Evolutionary conservation across 2,113 vertebrate species (phyloP).

Genomic region (Garra rufa): DNA sequence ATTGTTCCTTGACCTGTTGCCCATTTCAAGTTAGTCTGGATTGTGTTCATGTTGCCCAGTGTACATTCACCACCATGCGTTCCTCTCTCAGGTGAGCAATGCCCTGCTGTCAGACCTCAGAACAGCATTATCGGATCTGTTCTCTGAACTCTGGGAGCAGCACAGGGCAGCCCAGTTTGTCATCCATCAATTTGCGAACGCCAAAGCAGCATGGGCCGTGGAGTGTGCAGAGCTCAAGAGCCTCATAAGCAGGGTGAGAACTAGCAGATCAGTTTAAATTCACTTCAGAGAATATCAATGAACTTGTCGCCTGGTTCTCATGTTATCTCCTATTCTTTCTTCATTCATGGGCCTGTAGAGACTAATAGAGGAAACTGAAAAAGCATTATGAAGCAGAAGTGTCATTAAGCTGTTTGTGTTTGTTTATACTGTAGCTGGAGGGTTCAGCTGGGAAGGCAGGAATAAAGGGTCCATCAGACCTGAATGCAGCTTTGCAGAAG

Average conservation of each 20-base stretch:
- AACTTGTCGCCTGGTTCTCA: neutral
- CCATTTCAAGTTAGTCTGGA: neutral
- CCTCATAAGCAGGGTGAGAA: conserved; percentile 77
- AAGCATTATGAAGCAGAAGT: neutral
- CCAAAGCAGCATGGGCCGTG: conserved; percentile 83
- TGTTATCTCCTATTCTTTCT: neutral
- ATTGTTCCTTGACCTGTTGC: neutral
- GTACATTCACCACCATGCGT: neutral
- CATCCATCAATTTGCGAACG: conserved; percentile 83
- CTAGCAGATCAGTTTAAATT: neutral
- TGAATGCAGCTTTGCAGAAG: conserved; percentile 78
- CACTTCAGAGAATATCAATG: neutral
- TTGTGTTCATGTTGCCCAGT: neutral
- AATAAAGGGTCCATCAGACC: conserved; percentile 66
- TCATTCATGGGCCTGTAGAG: neutral
- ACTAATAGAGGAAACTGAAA: neutral
- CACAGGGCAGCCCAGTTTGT: conserved; percentile 74
- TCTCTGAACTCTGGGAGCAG: conserved; percentile 83
- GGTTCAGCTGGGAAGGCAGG: conserved; percentile 76
- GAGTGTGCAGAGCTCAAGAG: conserved; percentile 82
- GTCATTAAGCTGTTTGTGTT: neutral
- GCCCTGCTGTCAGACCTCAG: conserved; percentile 81
- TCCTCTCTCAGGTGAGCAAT: conserved; percentile 66
- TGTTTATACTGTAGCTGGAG: conserved; percentile 76
- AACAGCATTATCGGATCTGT: conserved; percentile 84